Conservation (phyloP, 1,140 invertebrate genomes). For the Polyergus mexicanus region DNA sequence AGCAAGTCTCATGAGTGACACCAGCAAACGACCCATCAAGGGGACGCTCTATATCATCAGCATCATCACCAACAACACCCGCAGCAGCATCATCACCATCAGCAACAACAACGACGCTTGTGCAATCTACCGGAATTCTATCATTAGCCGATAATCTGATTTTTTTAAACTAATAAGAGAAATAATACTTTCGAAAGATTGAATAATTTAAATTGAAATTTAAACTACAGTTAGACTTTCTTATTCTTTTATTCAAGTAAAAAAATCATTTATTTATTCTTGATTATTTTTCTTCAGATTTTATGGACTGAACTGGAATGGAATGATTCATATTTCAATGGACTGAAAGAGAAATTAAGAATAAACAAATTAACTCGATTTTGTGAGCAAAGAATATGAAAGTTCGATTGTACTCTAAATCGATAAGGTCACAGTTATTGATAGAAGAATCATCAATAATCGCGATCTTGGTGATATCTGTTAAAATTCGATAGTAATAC, state of each 20-base stretch:
- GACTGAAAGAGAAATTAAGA: conserved; percentile 1
- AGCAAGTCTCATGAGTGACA: conserved; percentile 85
- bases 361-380: conserved; percentile 18
- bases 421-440: background rate
- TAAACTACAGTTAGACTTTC: background rate
- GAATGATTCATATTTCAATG: conserved; percentile 1
- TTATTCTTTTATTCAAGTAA: conserved; percentile 13
- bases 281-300: background rate
- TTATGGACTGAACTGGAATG: too few species aligned
- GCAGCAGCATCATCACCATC: conserved; percentile 66
- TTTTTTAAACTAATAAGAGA: background rate
- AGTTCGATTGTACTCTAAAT: too few species aligned
- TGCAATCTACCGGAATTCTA: conserved; percentile 85
- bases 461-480: background rate
- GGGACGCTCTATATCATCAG: conserved; percentile 78
- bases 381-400: background rate
- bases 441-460: background rate
- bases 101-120: conserved; percentile 81
- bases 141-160: conserved; percentile 75
- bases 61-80: conserved; percentile 77
- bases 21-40: conserved; percentile 78
- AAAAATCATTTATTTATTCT: background rate
- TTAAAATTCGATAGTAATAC: background rate
- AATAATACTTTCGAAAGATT: background rate
- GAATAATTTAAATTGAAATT: background rate